Conservation (phyloP, 2,888 invertebrate species). For the Lydus trimaculatus region DNA sequence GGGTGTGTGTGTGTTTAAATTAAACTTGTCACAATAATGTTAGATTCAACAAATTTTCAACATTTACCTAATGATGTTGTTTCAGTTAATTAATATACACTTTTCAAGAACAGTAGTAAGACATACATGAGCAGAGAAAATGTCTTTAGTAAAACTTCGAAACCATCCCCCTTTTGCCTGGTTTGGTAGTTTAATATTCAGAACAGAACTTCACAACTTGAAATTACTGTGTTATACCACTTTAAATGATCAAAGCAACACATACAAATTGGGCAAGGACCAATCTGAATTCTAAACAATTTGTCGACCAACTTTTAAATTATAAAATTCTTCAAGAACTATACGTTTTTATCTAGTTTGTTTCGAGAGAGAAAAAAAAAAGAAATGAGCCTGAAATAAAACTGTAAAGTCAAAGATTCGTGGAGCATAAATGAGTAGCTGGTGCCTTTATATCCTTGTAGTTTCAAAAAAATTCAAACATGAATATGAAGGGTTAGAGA, state of each 20-base stretch:
- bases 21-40: conserved; percentile 17
- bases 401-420: too few species aligned
- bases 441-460: too few species aligned
- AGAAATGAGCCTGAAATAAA: too few species aligned
- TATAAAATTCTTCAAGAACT: too few species aligned
- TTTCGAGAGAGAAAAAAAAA: too few species aligned
- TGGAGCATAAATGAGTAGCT: too few species aligned
- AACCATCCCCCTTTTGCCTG: conserved; percentile 10
- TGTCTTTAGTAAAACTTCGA: conserved; percentile 19
- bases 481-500: too few species aligned
- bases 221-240: conserved; percentile 35
- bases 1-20: neutral
- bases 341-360: neutral
- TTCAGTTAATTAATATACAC: conserved; percentile 36
- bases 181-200: conserved; percentile 44
- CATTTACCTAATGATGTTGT: conserved; percentile 32
- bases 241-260: conserved; percentile 19
- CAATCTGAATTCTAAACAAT: neutral
- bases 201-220: conserved; percentile 36
- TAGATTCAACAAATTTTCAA: too few species aligned
- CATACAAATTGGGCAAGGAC: conserved; percentile 35
- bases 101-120: conserved; percentile 30
- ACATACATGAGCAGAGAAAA: conserved; percentile 14
- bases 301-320: too few species aligned
- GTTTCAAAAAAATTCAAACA: too few species aligned